Evolutionary conservation across 2,888 invertebrate genomes (phyloP), one percentile per base, ranked within the genome.

Genomic region (Chrysodeixis includens): DNA sequence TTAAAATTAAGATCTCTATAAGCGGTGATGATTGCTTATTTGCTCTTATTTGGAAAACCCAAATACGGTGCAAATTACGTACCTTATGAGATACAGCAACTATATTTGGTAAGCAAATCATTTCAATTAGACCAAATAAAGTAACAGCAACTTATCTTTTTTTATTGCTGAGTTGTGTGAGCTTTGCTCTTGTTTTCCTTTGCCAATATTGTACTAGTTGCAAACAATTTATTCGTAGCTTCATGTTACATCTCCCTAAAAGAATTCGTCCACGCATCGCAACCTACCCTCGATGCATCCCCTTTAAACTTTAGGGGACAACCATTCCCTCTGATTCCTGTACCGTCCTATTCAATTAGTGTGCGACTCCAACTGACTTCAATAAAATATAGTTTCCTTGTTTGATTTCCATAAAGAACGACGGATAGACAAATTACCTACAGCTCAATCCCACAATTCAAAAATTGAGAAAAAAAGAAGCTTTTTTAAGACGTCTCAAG

Each of bases 281-380:
- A 83, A 85, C 83, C 86, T 88, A 89, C 93, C 94, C 93, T 87
- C 88, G 76, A 77, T 83, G 83, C 84, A 86, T 86, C 92, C 94
- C 94, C 90, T 88, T 88, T 87, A 90, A 91, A 89, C 85, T 89
- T 84, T 87, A 87, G 92, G 94, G 93, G 93, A 92, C 91, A 92
- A 94, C 93, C 93, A 93, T 94, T 93, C 92, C 91, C 92, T 94
- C 94, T 94, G 94, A 94, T 93, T 94, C 87, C 87, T 91, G 88
- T 91, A 90, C 92, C 94, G 88, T 92, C 91, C 91, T 90, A 93
- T 94, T 94, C 93, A 95, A 95, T 95, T 94, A 95, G 92, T 86
- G 93, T 91, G 90, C 92, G 90, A 88, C 91, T 91, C 88, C 90
- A 88, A 90, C 89, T 88, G 90, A 87, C 88, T 91, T 77, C 87